Evolutionary conservation across 1,140 invertebrate genomes (phyloP), one percentile per base, ranked within the genome.

Genomic region (Archegozetes longisetosus): DNA sequence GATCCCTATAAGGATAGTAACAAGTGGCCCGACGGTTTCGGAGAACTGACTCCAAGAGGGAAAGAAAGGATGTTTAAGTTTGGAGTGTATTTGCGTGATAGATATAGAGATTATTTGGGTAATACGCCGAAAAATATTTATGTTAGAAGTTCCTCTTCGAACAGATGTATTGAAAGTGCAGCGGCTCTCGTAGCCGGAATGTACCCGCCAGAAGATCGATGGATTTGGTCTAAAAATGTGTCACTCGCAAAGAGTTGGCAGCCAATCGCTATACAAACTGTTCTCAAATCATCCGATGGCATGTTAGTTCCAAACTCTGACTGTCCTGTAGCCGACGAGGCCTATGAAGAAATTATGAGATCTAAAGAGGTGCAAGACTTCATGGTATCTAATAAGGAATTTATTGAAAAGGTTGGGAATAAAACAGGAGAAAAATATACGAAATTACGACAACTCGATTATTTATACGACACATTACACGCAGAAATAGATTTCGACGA

Each of bases 71-170:
- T 47, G 24, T 24, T 48, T 50, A 24, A 3, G 48, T 23, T 53
- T 57, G 88, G 88, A 0, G 74, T 80, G 66, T 85, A 78, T 71
- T 75, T 88, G 58, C 76, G 82, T 51, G 70, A 76, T 55, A 75
- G 80, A 56, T 91, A 90, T 69, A 75, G 76, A 49, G 75, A 76
- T 48, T 79, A 85, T 60, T 78, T 84, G 2, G 73, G 75, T 25
- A 83, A 84, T 62, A 76, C 72, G 48, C 74, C 78, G 17, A 40
- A 40, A 40, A 40, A 40, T 17, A 17, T 17, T 40, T 40, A 40
- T 40, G 17, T 40, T 17, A 40, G 32, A 53, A 58, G 57, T 52
- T 57, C 60, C 46, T 14, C 53, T 20, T 3, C n/a, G 4, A 25
- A 47, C 9, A 2, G 60, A 22, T 61, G 60, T 32, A 3, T 61